phyloP scores from a whole-genome alignment of 1,140 invertebrate species.

The Teleogryllus occipitalis region DNA sequence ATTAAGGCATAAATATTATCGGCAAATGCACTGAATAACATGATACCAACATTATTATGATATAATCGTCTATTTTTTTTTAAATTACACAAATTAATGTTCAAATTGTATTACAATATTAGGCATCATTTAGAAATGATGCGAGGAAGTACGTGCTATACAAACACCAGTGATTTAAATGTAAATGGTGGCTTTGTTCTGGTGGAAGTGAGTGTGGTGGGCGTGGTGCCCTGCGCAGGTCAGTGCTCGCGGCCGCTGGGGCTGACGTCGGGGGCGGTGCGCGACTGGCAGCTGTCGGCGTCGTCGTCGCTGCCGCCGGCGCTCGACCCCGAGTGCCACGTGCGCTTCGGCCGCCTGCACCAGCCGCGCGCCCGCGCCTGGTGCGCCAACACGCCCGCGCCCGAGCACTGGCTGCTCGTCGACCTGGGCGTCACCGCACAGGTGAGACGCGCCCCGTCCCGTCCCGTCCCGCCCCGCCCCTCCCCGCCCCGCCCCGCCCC shows the following conservation, averaged over 20 bases:
- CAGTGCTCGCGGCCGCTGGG: constrained; percentile 40
- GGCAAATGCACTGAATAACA: too few species aligned
- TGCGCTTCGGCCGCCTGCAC: constrained; percentile 46
- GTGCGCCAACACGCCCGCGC: constrained; percentile 44
- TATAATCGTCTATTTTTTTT: too few species aligned
- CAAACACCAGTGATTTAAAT: too few species aligned
- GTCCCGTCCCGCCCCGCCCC: too few species aligned
- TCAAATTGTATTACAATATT: too few species aligned
- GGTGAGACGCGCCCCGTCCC: constrained; percentile 28
- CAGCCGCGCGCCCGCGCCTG: constrained; percentile 42
- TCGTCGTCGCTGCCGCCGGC: constrained; percentile 41
- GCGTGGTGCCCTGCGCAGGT: background rate
- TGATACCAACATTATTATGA: too few species aligned
- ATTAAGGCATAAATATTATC: too few species aligned
- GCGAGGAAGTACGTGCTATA: too few species aligned
- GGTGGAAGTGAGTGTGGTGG: background rate
- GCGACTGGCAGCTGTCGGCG: constrained; percentile 51
- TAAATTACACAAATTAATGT: too few species aligned
- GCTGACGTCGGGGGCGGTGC: constrained; percentile 44
- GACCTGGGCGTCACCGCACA: constrained; percentile 41
- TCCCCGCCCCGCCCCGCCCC: too few species aligned
- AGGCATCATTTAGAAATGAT: too few species aligned
- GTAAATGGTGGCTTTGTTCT: too few species aligned
- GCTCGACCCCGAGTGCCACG: constrained; percentile 43
- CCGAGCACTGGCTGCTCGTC: constrained; percentile 48